Percentiles rank a stretch among this genome's conserved stretches.
These are phyloP conservation scores for Pitangus sulphuratus DNA, from an alignment of 2,797 vertebrate genomes.

Conservation along the genomic window DNA sequence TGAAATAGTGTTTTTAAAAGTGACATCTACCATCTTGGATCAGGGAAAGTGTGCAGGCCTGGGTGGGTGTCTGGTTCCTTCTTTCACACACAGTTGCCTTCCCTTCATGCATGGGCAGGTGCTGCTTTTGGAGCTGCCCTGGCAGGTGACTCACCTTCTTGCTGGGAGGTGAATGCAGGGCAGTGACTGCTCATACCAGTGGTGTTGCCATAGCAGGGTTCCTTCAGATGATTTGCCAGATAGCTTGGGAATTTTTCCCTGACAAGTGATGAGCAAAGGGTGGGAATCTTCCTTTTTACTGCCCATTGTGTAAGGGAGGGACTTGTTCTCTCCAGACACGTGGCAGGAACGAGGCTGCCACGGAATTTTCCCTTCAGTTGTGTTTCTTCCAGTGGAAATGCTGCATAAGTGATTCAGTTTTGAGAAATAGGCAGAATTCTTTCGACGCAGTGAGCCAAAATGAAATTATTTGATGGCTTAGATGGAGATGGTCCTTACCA, in stretches of 20 bases:
- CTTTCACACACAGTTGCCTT: not conserved
- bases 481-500: not conserved
- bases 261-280: not conserved
- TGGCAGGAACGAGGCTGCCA: not conserved
- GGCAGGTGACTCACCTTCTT: not conserved
- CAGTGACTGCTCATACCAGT: not conserved
- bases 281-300: not conserved
- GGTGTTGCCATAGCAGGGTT: not conserved
- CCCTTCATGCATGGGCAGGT: not conserved
- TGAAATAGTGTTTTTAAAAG: not conserved
- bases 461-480: not conserved
- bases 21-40: not conserved
- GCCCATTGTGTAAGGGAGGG: not conserved
- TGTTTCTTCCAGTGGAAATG: not conserved
- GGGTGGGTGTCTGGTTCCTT: not conserved
- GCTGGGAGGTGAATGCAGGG: not conserved
- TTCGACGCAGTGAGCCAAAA: not conserved
- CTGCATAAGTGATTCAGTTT: not conserved
- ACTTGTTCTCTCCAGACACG: not conserved
- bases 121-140: not conserved
- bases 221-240: not conserved
- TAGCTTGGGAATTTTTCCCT: not conserved
- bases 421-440: not conserved
- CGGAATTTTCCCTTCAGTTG: not conserved
- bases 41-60: not conserved